A percentile compares a stretch with the other conserved stretches of the same genome.
Conservation (phyloP, 1,140 invertebrate genomes). For the Rhopalosiphum maidis region DNA sequence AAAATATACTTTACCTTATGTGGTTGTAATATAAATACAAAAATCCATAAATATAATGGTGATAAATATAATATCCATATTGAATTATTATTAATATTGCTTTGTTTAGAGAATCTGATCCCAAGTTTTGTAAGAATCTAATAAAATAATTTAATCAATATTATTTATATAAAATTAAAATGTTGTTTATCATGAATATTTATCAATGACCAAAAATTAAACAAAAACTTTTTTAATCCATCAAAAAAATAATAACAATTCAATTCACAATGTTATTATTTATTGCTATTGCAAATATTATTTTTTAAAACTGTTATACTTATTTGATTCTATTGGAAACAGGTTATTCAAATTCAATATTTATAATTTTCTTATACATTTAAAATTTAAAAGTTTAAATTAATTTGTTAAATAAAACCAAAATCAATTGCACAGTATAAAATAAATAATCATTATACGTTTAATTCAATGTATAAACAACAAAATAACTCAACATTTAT, state of each 20-base stretch:
- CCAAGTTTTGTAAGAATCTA: constrained; percentile 48
- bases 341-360: background rate
- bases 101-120: constrained; percentile 63
- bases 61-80: constrained; percentile 73
- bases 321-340: background rate
- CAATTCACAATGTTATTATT: background rate
- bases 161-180: background rate
- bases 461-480: background rate
- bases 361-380: background rate
- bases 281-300: background rate
- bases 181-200: background rate
- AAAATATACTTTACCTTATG: constrained; percentile 78
- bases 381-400: background rate
- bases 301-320: too few species aligned
- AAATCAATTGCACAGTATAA: background rate
- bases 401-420: background rate
- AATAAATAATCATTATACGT: too few species aligned
- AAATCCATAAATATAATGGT: constrained; percentile 88
- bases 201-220: too few species aligned
- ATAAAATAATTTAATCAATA: constrained; percentile 19
- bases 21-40: constrained; percentile 87
- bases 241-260: too few species aligned
- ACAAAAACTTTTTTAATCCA: too few species aligned
- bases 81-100: constrained; percentile 63
- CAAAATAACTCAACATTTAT: background rate